Base-by-base conservation (phyloP, 2,888 invertebrate species). In the Lutraria lutraria region DNA sequence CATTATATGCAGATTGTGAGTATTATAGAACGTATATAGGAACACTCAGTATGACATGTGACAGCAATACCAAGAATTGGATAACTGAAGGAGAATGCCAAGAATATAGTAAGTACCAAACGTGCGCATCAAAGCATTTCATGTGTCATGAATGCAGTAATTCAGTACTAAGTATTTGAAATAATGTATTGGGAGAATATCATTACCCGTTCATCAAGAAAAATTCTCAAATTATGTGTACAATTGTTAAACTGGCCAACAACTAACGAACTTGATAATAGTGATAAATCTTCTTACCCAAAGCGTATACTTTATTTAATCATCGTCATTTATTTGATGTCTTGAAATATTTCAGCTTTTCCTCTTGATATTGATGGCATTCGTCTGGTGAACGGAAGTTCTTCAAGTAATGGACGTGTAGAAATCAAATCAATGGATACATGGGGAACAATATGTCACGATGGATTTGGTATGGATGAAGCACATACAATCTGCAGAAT, bases 371-470 rank as follows among this genome's bases (percentile, higher is more conserved):
- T 84, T 16, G 29, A 43, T 53, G 84, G 16, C n/a, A 29, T 84
- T 15, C 72, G 84, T 16, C 25, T 84, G 54, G 53, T 53, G 19
- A 29, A 84, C 31, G 85, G 85, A 34, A 54, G 34, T 54, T 56
- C 21, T 31, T 25, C 56, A n/a, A 85, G 53, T 29, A 19, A 53
- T 85, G 85, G 85, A n/a, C 53, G 85, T 10, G 85, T 85, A 52
- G 85, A 85, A 31, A 56, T 85, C 6, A 34, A 80, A 80, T 79
- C 80, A 21, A 31, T 79, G 16, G 85, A 56, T 43, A 80, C 56
- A 25, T 85, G 85, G 85, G 85, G 85, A 29, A 85, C 85, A 56
- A 56, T 85, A 43, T 85, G 85, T 60, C 21, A 54, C 54, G 85
- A 85, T 80, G 21, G n/a, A 25, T 85, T 85, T 34, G 80, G 80